A percentile compares a stretch with the other conserved stretches of the same genome.
These are phyloP conservation scores for Aricia agestis DNA, from an alignment of 1,140 invertebrate genomes.

Conservation along the genomic window DNA sequence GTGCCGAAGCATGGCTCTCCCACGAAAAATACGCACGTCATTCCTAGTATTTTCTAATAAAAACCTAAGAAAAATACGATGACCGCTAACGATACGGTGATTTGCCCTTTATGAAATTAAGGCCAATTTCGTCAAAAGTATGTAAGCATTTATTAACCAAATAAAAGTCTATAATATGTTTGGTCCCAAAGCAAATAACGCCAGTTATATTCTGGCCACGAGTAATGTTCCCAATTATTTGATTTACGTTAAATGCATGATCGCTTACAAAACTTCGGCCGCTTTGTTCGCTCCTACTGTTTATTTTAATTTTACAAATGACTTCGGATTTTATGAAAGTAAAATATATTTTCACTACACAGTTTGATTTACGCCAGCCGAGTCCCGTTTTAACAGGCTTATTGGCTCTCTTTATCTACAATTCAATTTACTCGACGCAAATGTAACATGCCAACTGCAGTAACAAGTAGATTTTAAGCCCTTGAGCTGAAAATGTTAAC, in stretches of 20 bases:
- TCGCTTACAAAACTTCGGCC: neutral
- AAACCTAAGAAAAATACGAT: no score
- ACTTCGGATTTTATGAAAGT: neutral
- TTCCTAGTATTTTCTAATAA: no score
- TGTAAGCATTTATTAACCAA: neutral
- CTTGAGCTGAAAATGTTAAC: no score
- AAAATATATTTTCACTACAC: neutral
- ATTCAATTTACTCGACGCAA: no score
- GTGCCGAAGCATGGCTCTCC: no score
- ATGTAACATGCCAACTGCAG: no score
- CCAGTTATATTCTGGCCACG: neutral
- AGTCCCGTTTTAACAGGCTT: no score
- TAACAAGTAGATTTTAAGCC: no score
- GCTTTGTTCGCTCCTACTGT: neutral
- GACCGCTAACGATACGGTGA: no score
- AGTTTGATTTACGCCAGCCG: neutral
- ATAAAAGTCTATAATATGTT: neutral
- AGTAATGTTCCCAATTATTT: neutral
- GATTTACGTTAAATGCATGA: neutral
- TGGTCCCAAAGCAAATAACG: neutral
- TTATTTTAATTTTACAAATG: conserved; percentile 4
- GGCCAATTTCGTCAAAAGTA: neutral
- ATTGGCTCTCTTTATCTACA: no score
- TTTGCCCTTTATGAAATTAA: no score
- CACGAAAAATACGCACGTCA: no score